Percentiles rank a stretch among this genome's conserved stretches.
phyloP scores from a whole-genome alignment of 1,140 invertebrate species.

The Cyclina sinensis region DNA sequence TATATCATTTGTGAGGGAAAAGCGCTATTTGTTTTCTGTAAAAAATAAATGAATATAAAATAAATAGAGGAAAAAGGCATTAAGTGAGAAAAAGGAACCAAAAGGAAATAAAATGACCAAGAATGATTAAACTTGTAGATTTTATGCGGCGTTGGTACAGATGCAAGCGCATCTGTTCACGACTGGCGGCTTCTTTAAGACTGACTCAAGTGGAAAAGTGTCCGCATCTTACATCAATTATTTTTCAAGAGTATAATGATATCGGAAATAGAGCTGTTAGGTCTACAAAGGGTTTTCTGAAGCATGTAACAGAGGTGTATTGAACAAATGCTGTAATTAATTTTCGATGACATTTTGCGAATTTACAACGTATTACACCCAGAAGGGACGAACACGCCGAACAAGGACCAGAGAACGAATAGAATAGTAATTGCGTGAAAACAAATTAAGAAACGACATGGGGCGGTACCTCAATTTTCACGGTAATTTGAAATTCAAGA shows the following conservation, averaged over 20 bases:
- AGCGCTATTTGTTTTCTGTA: neutral
- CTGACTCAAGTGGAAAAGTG: conserved; percentile 37
- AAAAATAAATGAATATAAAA: neutral
- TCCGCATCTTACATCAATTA: conserved; percentile 63
- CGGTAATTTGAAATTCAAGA: conserved; percentile 45
- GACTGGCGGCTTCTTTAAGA: conserved; percentile 6
- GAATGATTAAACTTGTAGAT: neutral
- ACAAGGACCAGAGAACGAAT: neutral
- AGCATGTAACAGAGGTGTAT: conserved; percentile 53
- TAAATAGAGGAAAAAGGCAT: neutral
- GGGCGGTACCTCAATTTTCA: conserved; percentile 57
- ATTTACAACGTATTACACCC: conserved; percentile 60
- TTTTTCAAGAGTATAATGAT: conserved; percentile 50
- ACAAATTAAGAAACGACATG: conserved; percentile 46
- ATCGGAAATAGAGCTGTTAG: conserved; percentile 56
- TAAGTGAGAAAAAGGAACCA: neutral
- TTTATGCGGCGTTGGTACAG: neutral
- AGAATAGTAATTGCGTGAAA: conserved; percentile 55
- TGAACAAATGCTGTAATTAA: conserved; percentile 62
- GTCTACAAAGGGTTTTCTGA: conserved; percentile 36
- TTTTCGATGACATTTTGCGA: conserved; percentile 58
- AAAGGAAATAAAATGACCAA: neutral
- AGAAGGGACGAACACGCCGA: conserved; percentile 13
- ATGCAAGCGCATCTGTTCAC: conserved; percentile 54
- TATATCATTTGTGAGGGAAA: neutral